Conservation (phyloP, 2,888 invertebrate genomes). For the Ennomos fuscantarius region DNA sequence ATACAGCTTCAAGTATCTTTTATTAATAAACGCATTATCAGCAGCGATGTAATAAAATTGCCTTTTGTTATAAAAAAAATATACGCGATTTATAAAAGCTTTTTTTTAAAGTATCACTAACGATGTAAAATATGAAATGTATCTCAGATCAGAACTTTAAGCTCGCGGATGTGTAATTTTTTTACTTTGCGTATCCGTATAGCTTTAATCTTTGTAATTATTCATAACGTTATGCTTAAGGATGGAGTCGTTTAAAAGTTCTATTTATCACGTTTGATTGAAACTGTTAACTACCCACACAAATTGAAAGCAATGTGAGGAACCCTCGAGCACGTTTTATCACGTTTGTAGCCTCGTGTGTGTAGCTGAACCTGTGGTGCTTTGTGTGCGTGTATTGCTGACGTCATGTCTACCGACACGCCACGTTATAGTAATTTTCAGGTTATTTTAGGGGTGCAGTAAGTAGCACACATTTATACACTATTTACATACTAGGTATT, state of each 20-base stretch:
- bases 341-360: slow-evolving; percentile 4
- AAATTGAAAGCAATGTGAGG: slow-evolving; percentile 32
- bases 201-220: no score
- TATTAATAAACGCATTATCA: no score
- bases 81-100: no score
- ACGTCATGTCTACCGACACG: slow-evolving; percentile 49
- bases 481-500: slow-evolving; percentile 8
- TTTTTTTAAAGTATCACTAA: no score
- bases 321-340: slow-evolving; percentile 50
- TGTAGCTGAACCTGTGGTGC: not conserved
- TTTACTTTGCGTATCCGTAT: no score
- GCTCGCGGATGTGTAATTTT: no score
- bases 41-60: no score
- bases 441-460: slow-evolving; percentile 29
- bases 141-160: no score
- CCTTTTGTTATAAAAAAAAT: no score
- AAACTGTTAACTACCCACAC: slow-evolving; percentile 21
- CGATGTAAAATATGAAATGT: no score
- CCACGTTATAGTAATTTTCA: slow-evolving; percentile 27
- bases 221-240: not conserved
- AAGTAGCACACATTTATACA: slow-evolving; percentile 15
- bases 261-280: slow-evolving; percentile 11
- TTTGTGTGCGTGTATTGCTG: slow-evolving; percentile 38
- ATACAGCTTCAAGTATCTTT: no score
- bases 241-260: slow-evolving; percentile 11